Percentiles rank a stretch among this genome's conserved stretches.
Evolutionary conservation across 2,888 invertebrate species (phyloP).

Genomic region (Amphipyra berbera): DNA sequence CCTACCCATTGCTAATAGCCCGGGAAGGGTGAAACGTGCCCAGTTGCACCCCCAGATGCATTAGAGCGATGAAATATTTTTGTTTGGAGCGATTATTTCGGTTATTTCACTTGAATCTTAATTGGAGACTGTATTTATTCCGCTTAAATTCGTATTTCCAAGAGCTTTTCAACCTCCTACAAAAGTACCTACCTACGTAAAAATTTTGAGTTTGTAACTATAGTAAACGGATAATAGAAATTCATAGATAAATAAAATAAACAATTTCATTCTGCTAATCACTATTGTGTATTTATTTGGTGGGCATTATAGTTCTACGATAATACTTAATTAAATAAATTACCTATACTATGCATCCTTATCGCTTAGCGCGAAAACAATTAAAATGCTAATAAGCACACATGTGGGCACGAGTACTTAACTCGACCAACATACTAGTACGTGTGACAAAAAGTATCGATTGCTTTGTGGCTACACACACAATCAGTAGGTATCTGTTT

Average conservation of each 20-base stretch:
- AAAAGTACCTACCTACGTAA: no score
- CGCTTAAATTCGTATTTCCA: background rate
- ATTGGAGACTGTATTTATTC: slow-evolving; percentile 14
- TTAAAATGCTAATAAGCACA: slow-evolving; percentile 39
- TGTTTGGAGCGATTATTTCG: slow-evolving; percentile 58
- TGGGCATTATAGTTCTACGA: background rate
- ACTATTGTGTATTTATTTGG: no score
- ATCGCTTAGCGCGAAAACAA: slow-evolving; percentile 24
- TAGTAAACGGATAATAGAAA: no score
- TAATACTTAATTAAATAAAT: slow-evolving; percentile 26
- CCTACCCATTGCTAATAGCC: slow-evolving; percentile 59
- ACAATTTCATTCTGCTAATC: no score
- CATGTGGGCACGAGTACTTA: slow-evolving; percentile 27
- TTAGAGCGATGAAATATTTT: slow-evolving; percentile 49
- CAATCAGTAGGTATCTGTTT: slow-evolving; percentile 48
- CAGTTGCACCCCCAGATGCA: slow-evolving; percentile 55
- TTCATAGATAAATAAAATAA: no score
- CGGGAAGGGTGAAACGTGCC: slow-evolving; percentile 54
- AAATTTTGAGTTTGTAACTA: no score
- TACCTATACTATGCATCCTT: slow-evolving; percentile 5
- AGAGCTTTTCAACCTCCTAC: background rate
- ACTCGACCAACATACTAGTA: slow-evolving; percentile 3
- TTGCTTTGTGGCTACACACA: slow-evolving; percentile 57
- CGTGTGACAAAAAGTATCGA: slow-evolving; percentile 49
- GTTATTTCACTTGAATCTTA: slow-evolving; percentile 46